Evolutionary conservation across 2,797 vertebrate species (phyloP).

Genomic region (Silurus aristotelis): DNA sequence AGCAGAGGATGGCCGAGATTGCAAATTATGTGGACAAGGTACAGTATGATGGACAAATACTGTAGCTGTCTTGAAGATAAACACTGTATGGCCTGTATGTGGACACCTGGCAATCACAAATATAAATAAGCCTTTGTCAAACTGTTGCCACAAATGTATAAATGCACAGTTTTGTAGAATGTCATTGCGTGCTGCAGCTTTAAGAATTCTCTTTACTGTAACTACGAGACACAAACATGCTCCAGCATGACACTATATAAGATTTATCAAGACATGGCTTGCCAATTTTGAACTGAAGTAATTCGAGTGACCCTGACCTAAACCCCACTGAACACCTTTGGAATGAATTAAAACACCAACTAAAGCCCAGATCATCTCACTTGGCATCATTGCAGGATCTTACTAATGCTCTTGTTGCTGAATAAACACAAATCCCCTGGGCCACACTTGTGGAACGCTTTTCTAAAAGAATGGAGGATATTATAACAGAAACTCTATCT

Average conservation of each 20-base stretch:
- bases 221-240: neutral
- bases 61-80: slow-evolving; percentile 28
- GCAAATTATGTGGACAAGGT: slow-evolving; percentile 99
- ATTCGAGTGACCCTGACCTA: neutral
- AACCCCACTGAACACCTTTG: neutral
- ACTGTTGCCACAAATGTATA: neutral
- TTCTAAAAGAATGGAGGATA: neutral
- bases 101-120: neutral
- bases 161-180: neutral
- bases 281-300: neutral
- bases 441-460: neutral
- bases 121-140: neutral
- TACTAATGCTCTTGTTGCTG: neutral
- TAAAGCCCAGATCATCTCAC: neutral
- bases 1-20: slow-evolving; percentile 95
- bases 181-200: neutral
- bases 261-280: neutral
- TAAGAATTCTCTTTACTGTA: neutral
- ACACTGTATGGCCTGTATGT: neutral
- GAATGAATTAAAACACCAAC: neutral
- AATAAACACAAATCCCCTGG: neutral
- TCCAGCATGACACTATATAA: neutral
- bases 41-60: slow-evolving; percentile 48
- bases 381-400: neutral
- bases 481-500: neutral